Conservation (phyloP, 1,140 invertebrate species). For the Hycleus cichorii region DNA sequence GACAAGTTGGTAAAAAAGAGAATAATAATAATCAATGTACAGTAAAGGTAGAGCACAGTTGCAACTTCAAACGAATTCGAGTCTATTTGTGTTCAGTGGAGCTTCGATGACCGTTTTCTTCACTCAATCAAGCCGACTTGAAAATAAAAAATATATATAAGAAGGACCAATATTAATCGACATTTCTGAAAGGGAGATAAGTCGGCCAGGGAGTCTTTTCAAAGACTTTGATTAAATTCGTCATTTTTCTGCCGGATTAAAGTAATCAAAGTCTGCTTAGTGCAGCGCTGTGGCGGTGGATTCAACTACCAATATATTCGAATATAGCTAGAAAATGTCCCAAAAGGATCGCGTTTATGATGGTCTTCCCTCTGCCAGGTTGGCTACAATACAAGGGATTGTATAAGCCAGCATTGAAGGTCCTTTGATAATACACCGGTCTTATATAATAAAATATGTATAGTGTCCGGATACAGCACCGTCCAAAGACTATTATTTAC, state of each 20-base stretch:
- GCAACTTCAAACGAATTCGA: constrained; percentile 9
- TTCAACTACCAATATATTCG: neutral
- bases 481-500: constrained; percentile 17
- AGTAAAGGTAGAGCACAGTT: neutral
- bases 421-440: constrained; percentile 25
- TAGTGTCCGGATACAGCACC: constrained; percentile 15
- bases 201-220: constrained; percentile 5
- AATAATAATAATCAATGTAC: too few relatives aligned
- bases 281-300: neutral
- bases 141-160: too few relatives aligned
- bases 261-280: constrained; percentile 17
- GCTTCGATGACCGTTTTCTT: constrained; percentile 1
- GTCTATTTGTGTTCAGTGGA: constrained; percentile 5
- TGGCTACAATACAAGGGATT: constrained; percentile 20
- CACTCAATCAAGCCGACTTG: constrained; percentile 4
- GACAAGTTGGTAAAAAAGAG: too few relatives aligned
- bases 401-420: constrained; percentile 6
- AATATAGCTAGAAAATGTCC: constrained; percentile 3
- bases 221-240: constrained; percentile 18
- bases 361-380: constrained; percentile 1
- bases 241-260: constrained; percentile 19
- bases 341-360: constrained; percentile 21
- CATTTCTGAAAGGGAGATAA: constrained; percentile 5
- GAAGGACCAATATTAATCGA: constrained; percentile 8
- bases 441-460: constrained; percentile 24